A percentile compares a stretch with the other conserved stretches of the same genome.
Conservation (phyloP, 2,113 vertebrate genomes). For the Amia ocellicauda region DNA sequence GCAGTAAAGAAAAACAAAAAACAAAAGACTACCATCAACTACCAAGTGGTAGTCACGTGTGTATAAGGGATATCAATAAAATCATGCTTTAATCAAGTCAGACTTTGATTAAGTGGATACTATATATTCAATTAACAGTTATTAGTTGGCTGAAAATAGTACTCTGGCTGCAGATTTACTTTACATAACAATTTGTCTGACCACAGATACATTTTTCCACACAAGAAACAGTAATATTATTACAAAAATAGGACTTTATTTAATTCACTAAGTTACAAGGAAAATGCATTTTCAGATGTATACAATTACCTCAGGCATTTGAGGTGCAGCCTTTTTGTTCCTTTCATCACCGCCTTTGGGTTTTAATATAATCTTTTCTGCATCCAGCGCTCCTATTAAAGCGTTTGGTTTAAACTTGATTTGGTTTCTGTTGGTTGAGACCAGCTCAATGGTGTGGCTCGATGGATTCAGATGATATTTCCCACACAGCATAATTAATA, state of each 20-base stretch:
- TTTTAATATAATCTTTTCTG: constrained; percentile 88
- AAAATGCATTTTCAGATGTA: too few relatives aligned
- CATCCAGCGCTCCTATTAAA: constrained; percentile 82
- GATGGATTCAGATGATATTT: constrained; percentile 93
- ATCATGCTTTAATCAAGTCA: too few relatives aligned
- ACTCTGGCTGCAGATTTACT: too few relatives aligned
- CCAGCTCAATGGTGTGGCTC: constrained; percentile 82
- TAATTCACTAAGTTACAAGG: too few relatives aligned
- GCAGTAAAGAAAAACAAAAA: constrained; percentile 31
- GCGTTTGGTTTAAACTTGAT: constrained; percentile 93
- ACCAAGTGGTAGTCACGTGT: too few relatives aligned
- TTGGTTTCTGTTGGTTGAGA: constrained; percentile 76
- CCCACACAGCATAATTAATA: constrained; percentile 88
- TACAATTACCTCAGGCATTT: constrained; percentile 85
- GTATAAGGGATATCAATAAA: not conserved
- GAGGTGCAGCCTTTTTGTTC: constrained; percentile 78
- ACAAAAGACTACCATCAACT: not conserved
- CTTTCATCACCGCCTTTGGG: constrained; percentile 78
- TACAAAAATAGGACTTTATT: too few relatives aligned
- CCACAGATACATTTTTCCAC: too few relatives aligned
- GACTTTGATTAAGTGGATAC: too few relatives aligned
- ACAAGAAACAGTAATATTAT: too few relatives aligned
- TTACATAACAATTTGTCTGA: too few relatives aligned
- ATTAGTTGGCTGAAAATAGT: too few relatives aligned
- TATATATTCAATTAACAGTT: too few relatives aligned